Conservation (phyloP, 2,113 vertebrate species). For the Merops nubicus region DNA sequence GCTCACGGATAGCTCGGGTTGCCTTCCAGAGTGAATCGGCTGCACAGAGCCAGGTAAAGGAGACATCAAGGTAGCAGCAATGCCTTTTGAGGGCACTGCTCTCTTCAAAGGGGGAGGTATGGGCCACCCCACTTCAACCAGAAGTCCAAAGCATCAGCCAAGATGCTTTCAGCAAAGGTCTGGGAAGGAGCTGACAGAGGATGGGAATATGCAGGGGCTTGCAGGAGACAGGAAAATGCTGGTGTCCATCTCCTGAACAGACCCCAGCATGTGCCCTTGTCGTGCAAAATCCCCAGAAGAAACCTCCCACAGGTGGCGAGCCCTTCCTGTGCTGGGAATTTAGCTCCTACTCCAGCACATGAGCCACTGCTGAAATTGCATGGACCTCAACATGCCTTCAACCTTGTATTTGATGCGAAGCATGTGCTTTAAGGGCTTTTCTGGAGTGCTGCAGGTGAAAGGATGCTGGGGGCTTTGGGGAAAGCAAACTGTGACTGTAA, state of each 20-base stretch:
- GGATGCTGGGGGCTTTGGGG: neutral
- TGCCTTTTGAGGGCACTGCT: neutral
- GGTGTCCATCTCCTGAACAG: neutral
- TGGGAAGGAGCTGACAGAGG: neutral
- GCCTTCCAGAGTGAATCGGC: neutral
- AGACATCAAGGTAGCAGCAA: neutral
- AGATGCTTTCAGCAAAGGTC: neutral
- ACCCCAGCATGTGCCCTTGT: neutral
- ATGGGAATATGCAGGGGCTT: neutral
- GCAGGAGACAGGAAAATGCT: neutral
- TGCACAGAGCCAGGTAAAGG: neutral
- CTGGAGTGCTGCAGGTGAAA: neutral
- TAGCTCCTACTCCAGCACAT: neutral
- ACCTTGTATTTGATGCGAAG: no score
- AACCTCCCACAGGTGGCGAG: neutral
- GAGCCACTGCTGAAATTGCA: neutral
- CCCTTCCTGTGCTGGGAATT: neutral
- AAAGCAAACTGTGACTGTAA: neutral
- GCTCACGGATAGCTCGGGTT: neutral
- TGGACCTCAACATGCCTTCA: neutral
- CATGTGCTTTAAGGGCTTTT: neutral
- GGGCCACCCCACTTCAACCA: neutral
- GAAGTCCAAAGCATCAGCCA: no score
- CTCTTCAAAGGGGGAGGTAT: neutral
- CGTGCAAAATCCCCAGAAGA: neutral